These are phyloP conservation scores for Pygoscelis antarcticus DNA, from an alignment of 2,113 vertebrate species.

Conservation along the genomic window DNA sequence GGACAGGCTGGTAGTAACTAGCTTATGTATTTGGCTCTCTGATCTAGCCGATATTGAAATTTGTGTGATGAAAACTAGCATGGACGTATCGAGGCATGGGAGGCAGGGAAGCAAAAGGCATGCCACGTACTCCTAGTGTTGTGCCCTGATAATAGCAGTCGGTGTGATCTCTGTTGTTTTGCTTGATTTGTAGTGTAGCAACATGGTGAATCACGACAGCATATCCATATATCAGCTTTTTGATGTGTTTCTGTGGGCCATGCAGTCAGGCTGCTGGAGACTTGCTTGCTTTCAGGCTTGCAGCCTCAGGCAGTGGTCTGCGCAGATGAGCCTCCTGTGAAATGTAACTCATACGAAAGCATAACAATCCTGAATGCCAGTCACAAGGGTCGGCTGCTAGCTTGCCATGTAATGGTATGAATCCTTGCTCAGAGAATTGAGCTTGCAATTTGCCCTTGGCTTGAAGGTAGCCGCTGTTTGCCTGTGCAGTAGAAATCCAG, in stretches of 20 bases:
- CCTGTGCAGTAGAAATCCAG: not conserved
- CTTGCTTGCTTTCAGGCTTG: not conserved
- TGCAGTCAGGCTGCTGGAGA: not conserved
- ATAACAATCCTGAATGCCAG: not conserved
- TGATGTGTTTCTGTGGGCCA: not conserved
- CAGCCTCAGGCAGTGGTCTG: not conserved
- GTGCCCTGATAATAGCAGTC: not conserved
- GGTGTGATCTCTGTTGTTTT: not conserved
- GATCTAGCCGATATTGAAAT: not conserved
- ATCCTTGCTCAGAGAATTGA: not conserved
- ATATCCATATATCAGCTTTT: not conserved
- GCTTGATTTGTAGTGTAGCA: not conserved
- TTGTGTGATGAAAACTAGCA: not conserved
- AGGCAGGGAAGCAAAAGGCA: not conserved
- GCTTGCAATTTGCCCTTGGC: not conserved
- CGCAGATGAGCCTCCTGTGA: not conserved
- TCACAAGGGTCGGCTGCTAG: not conserved
- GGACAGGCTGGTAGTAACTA: too few relatives aligned
- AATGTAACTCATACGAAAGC: not conserved
- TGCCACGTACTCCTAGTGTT: accelerated
- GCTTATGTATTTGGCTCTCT: not conserved
- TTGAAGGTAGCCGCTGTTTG: not conserved
- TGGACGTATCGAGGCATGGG: accelerated
- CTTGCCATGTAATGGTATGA: not conserved
- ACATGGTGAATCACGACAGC: not conserved